A percentile compares a stretch with the other conserved stretches of the same genome.
phyloP scores from a whole-genome alignment of 2,888 invertebrate species.

The Linyphia triangularis region DNA sequence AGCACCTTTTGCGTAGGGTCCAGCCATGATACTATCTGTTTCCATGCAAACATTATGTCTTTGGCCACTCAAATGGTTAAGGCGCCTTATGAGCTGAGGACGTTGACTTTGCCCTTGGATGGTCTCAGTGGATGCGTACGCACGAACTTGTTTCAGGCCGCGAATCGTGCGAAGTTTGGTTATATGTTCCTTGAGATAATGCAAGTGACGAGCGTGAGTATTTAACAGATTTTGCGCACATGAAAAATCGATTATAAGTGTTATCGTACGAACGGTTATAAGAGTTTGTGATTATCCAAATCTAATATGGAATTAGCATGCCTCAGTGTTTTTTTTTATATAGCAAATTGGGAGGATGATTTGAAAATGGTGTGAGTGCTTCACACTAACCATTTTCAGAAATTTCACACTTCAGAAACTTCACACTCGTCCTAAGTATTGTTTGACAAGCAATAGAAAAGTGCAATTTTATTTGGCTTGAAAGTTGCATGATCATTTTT shows the following conservation, averaged over 20 bases:
- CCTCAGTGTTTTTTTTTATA: no score
- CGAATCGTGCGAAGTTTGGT: neutral
- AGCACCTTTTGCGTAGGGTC: neutral
- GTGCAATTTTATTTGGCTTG: no score
- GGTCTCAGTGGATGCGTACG: neutral
- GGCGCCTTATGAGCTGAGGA: constrained; percentile 26
- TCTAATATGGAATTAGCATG: neutral
- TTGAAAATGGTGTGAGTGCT: no score
- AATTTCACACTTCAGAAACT: no score
- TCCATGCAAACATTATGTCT: neutral
- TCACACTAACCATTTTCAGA: no score
- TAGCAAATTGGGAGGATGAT: no score
- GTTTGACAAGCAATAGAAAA: no score
- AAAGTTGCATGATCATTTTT: no score
- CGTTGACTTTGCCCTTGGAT: constrained; percentile 41
- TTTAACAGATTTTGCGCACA: neutral
- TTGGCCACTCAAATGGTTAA: constrained; percentile 8
- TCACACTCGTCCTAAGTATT: no score
- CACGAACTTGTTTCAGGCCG: neutral
- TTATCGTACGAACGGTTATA: no score
- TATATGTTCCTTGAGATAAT: neutral
- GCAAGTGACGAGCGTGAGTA: neutral
- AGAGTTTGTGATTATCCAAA: neutral
- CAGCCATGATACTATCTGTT: constrained; percentile 23
- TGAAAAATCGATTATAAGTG: constrained; percentile 22